A percentile compares a stretch with the other conserved stretches of the same genome.
Conservation (phyloP, 2,113 vertebrate genomes). For the Alligator mississippiensis region DNA sequence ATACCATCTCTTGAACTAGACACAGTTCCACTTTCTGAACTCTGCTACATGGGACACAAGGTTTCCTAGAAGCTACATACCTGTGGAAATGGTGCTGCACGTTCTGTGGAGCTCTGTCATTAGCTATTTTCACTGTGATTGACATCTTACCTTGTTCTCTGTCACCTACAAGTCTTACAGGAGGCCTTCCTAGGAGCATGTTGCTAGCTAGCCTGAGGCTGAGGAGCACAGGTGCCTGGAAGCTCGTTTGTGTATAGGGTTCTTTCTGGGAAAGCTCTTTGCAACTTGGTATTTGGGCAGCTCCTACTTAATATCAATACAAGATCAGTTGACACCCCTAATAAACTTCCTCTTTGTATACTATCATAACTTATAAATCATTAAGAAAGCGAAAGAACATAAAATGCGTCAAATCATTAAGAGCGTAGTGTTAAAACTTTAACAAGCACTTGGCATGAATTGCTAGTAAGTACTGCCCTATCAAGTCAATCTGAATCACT, state of each 20-base stretch:
- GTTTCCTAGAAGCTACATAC: background rate
- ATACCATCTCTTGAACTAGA: background rate
- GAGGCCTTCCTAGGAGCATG: rapidly evolving
- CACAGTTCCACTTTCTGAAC: background rate
- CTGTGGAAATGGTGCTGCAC: background rate
- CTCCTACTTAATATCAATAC: background rate
- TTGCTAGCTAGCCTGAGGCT: rapidly evolving
- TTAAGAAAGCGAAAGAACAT: background rate
- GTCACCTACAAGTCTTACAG: rapidly evolving
- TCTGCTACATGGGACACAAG: background rate
- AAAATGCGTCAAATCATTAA: background rate
- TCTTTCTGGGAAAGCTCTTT: background rate
- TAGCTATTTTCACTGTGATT: background rate
- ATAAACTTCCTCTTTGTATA: background rate
- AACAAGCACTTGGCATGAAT: background rate
- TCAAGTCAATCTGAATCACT: background rate
- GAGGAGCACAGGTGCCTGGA: rapidly evolving
- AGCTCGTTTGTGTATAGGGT: background rate
- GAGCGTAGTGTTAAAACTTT: background rate
- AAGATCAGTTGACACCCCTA: background rate
- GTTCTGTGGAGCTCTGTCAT: background rate
- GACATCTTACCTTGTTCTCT: background rate
- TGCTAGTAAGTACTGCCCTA: background rate
- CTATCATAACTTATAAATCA: background rate
- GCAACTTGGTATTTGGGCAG: background rate